Evolutionary conservation across 1,140 invertebrate species (phyloP), one percentile per base, ranked within the genome.

Genomic region (Sminthurinus signatus): DNA sequence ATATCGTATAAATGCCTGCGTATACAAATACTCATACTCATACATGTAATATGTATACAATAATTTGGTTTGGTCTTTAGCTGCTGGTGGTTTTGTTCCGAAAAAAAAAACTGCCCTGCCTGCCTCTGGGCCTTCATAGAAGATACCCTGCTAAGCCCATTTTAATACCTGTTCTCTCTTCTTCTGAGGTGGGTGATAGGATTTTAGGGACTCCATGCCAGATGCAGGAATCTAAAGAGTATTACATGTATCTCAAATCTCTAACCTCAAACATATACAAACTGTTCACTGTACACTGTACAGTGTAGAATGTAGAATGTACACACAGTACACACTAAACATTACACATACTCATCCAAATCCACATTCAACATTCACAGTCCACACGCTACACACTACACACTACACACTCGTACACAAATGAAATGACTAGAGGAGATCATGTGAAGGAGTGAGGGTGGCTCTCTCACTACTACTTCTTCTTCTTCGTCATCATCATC

Each of bases 391-490:
- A 58, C 27, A 17, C 39, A 52, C 25, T n/a, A 14, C 27, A 52
- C 50, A 52, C 19, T 8, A 36, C 54, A 39, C 21, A 8, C 54
- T n/a, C 32, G 52, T 21, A 36, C 8, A 4, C 52, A 63, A 36
- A 57, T 57, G 29, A 56, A 42, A 32, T 43, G 60, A 63, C 14
- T 52, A n/a, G n/a, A n/a, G 39, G 54, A 64, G 54, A 46, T 64
- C 62, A 64, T 59, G 55, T 64, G 43, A 64, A 64, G 23, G 62
- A 64, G 62, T 64, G 62, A 64, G 62, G 62, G 62, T 64, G 62
- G 62, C 62, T 46, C 56, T n/a, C n/a, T 42, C 62, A 59, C 36
- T 51, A 17, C 55, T 21, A n/a, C 19, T 21, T 21, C 31, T n/a
- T 39, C 46, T 46, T 52, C 61, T 46, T 44, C 61, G 29, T 52